phyloP scores from a whole-genome alignment of 2,888 invertebrate species.

The Ligdia adustata region DNA sequence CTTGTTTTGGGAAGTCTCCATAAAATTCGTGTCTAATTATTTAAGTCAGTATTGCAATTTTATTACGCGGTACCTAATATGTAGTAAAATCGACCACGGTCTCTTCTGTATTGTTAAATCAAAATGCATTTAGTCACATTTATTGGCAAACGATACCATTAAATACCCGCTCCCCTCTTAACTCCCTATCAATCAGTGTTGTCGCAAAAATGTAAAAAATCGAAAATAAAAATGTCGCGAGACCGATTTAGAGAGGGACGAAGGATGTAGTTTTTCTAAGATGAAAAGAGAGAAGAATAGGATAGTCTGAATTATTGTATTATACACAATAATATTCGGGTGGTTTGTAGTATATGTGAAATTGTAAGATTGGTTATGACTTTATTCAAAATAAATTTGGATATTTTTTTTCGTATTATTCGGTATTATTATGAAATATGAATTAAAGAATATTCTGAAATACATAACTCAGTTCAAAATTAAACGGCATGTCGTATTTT shows the following conservation, averaged over 20 bases:
- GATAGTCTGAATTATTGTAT: slow-evolving; percentile 74
- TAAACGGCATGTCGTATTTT: too few species aligned
- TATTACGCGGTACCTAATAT: too few species aligned
- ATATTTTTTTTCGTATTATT: too few species aligned
- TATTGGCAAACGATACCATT: slow-evolving; percentile 9
- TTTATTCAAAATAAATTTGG: neutral
- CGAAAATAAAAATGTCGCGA: slow-evolving; percentile 51
- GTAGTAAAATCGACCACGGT: too few species aligned
- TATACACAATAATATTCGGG: slow-evolving; percentile 73
- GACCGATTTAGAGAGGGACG: slow-evolving; percentile 48
- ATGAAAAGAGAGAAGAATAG: slow-evolving; percentile 44
- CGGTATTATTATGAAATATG: too few species aligned
- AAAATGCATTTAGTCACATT: neutral
- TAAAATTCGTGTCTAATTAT: too few species aligned
- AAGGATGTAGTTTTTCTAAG: slow-evolving; percentile 31
- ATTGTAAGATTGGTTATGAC: neutral
- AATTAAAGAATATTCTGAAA: too few species aligned
- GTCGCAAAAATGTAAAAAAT: slow-evolving; percentile 63
- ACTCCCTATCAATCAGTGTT: slow-evolving; percentile 53
- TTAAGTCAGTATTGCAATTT: too few species aligned
- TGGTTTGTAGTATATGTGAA: slow-evolving; percentile 48
- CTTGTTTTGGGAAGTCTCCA: too few species aligned
- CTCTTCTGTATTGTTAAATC: neutral
- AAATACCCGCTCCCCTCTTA: slow-evolving; percentile 4
- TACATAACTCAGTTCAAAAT: too few species aligned